These are phyloP conservation scores for Panorpa germanica DNA, from an alignment of 2,888 invertebrate species.

Conservation along the genomic window DNA sequence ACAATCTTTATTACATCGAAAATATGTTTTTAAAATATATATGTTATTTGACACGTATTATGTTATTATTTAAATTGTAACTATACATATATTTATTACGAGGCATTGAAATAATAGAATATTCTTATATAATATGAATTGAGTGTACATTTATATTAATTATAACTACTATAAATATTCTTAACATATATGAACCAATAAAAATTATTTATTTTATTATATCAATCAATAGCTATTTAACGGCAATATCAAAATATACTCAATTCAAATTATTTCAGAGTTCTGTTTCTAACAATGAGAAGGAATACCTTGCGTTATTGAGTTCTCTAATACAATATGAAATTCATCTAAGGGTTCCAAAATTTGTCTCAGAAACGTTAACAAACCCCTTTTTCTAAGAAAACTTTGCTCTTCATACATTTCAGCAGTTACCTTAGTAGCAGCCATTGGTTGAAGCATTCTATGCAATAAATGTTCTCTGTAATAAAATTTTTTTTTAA, in stretches of 20 bases:
- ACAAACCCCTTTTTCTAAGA: constrained; percentile 65
- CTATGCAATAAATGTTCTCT: constrained; percentile 81
- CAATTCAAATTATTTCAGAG: too few relatives aligned
- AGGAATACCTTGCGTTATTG: constrained; percentile 41
- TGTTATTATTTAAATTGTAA: too few relatives aligned
- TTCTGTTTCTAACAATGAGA: constrained; percentile 25
- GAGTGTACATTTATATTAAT: too few relatives aligned
- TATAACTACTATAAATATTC: too few relatives aligned
- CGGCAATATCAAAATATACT: too few relatives aligned
- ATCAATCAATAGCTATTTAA: too few relatives aligned
- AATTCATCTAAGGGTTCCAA: constrained; percentile 79
- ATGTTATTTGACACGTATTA: neutral
- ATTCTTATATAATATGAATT: too few relatives aligned
- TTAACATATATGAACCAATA: neutral
- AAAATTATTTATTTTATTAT: constrained; percentile 5
- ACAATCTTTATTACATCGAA: too few relatives aligned
- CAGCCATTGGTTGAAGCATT: constrained; percentile 80
- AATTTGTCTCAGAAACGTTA: constrained; percentile 79
- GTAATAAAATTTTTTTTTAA: constrained; percentile 16
- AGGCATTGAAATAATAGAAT: too few relatives aligned
- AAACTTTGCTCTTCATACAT: constrained; percentile 97
- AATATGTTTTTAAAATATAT: constrained; percentile 4
- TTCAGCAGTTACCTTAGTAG: constrained; percentile 71
- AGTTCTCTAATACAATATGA: constrained; percentile 71
- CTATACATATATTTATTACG: too few relatives aligned